A percentile compares a stretch with the other conserved stretches of the same genome.
Evolutionary conservation across 2,113 vertebrate genomes (phyloP).

Genomic region (Gobiocypris rarus): DNA sequence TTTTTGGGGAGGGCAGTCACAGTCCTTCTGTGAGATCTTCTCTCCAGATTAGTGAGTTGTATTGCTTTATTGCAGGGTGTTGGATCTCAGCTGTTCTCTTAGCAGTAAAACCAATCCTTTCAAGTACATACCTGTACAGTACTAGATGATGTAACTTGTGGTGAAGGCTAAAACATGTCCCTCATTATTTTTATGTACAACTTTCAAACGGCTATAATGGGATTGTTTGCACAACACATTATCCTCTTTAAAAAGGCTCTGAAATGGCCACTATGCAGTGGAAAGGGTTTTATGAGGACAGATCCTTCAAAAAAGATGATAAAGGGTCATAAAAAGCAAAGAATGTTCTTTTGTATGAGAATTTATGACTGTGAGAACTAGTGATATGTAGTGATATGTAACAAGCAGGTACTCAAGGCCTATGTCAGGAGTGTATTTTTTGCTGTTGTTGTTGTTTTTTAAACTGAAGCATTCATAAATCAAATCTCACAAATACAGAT

Average conservation of each 20-base stretch:
- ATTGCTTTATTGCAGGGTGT: too few species aligned
- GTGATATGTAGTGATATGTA: too few species aligned
- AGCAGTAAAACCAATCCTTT: too few species aligned
- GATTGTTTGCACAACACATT: neutral
- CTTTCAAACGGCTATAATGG: neutral
- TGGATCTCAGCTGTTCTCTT: too few species aligned
- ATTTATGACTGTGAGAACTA: neutral
- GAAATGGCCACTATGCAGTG: neutral
- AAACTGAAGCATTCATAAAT: too few species aligned
- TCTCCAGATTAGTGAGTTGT: too few species aligned
- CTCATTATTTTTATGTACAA: neutral
- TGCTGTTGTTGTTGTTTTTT: too few species aligned
- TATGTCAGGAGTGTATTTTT: neutral
- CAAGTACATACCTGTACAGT: neutral
- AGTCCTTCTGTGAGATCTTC: too few species aligned
- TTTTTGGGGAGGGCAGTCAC: too few species aligned
- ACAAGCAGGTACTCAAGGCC: neutral
- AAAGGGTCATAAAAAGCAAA: neutral
- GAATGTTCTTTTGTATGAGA: neutral
- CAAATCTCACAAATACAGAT: too few species aligned
- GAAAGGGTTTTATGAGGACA: neutral
- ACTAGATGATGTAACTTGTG: neutral
- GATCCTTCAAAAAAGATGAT: neutral
- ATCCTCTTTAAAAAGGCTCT: neutral
- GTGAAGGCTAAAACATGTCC: neutral